phyloP scores from a whole-genome alignment of 2,888 invertebrate genomes.

The Neoitamus cyanurus region DNA sequence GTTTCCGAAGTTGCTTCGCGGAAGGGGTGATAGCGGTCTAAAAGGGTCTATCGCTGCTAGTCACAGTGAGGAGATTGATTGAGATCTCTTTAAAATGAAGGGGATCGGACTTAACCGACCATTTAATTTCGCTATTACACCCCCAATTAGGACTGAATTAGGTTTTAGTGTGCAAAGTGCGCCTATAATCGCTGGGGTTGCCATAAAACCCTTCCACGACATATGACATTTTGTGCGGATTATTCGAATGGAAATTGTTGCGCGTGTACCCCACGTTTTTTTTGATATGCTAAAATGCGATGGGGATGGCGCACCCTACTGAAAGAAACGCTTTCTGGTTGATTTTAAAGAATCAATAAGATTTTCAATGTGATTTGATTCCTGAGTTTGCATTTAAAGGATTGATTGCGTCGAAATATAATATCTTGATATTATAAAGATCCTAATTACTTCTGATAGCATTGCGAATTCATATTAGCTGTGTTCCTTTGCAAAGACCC shows the following conservation, averaged over 20 bases:
- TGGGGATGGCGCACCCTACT: background rate
- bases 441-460: too few relatives aligned
- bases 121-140: slow-evolving; percentile 64
- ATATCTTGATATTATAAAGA: too few relatives aligned
- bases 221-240: slow-evolving; percentile 48
- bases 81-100: slow-evolving; percentile 4
- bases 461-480: too few relatives aligned
- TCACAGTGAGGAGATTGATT: background rate
- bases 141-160: slow-evolving; percentile 64
- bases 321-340: background rate
- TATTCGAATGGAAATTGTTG: slow-evolving; percentile 53
- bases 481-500: too few relatives aligned
- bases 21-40: background rate
- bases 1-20: background rate
- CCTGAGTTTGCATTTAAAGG: background rate
- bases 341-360: background rate
- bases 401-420: too few relatives aligned
- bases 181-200: slow-evolving; percentile 43
- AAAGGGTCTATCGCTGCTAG: background rate
- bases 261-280: background rate
- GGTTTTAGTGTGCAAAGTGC: slow-evolving; percentile 33
- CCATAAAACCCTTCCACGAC: slow-evolving; percentile 25
- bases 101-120: slow-evolving; percentile 58
- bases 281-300: background rate
- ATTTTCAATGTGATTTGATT: background rate